phyloP scores from a whole-genome alignment of 2,888 invertebrate species.

The Stenurella melanura region DNA sequence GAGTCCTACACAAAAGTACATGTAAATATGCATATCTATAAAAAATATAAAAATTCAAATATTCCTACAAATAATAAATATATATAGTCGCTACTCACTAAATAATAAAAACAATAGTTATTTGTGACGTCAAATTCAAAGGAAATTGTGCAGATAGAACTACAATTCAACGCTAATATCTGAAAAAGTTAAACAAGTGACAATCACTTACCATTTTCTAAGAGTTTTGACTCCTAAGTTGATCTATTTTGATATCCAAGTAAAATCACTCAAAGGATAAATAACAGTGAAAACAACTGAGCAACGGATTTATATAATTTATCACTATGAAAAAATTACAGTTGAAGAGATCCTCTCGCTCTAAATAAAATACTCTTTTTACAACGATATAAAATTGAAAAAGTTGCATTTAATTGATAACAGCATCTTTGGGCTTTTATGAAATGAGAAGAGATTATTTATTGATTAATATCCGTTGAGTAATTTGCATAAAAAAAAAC shows the following conservation, averaged over 20 bases:
- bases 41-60: constrained; percentile 24
- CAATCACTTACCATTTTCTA: too few species aligned
- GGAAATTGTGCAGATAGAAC: not conserved
- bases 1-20: constrained; percentile 40
- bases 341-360: too few species aligned
- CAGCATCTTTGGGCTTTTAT: too few species aligned
- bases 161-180: not conserved
- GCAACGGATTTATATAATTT: too few species aligned
- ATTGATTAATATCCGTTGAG: too few species aligned
- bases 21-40: constrained; percentile 23
- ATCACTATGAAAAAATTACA: too few species aligned
- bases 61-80: not conserved
- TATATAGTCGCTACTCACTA: not conserved
- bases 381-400: too few species aligned
- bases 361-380: too few species aligned
- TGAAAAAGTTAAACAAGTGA: not conserved
- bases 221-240: too few species aligned
- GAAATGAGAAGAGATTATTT: too few species aligned
- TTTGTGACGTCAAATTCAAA: not conserved
- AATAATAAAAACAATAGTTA: not conserved
- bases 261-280: not conserved
- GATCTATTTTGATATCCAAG: not conserved
- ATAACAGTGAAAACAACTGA: not conserved
- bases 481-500: too few species aligned
- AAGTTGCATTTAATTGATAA: too few species aligned